Base-by-base conservation (phyloP, 2,797 vertebrate species). In the Sternotherus odoratus region DNA sequence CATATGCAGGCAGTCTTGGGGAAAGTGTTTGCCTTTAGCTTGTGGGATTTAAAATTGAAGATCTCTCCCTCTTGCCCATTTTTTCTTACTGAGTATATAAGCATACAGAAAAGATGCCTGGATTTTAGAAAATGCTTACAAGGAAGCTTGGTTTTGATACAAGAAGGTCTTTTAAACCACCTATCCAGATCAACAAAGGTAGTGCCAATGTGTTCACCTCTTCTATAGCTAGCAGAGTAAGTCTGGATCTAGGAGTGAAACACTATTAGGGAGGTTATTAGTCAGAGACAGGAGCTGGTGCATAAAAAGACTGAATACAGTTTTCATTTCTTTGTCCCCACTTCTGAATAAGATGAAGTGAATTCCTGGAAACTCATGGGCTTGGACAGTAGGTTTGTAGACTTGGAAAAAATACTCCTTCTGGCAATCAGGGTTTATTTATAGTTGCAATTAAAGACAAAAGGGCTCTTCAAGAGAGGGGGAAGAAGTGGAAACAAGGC, bases 321-420 rank as follows among this genome's bases (percentile, higher is more conserved):
- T 91, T 97, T 97, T 93, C 87, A 79, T 82, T 94, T 97, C 92
- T 95, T 97, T 97, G 96, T 96, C 66, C 17, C 83, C 79, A 87
- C 72, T 97, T 97, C 97, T 95, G 88, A 72, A 81, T 95, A 97
- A 96, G 85, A 93, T 85, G 84, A 97, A 97, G 50, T 0, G 3
- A 95, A 97, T 97, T 97, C 96, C 97, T 96, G 97, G 96, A 97
- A 97, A 95, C 91, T 89, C 85, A 93, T 95, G 79, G 72, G 77
- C 88, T 96, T 96, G 94, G 96, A 95, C 92, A 86, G 72, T 95
- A 46, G 79, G 91, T 79, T 88, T 94, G 83, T 90, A 91, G 95
- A 88, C 86, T 96, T 97, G 95, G 96, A 96, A 97, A 97, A 97
- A 97, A 96, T 96, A 96, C 94, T 93, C 92, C 95, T 96, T 96